Evolutionary conservation across 1,140 invertebrate genomes (phyloP).

Genomic region (Melitaea cinxia): DNA sequence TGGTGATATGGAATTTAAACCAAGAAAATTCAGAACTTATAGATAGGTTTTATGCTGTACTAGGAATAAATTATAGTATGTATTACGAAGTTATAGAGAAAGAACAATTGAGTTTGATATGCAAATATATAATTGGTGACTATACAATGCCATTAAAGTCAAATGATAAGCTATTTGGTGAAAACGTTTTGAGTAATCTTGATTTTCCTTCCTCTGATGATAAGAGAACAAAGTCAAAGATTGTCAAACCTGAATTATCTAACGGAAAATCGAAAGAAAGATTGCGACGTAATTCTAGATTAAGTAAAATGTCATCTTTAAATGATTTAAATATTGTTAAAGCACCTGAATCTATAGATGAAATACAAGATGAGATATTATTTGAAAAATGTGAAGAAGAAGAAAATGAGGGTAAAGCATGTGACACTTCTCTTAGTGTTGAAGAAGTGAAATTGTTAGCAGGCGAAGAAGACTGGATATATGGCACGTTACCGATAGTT

Average conservation of each 20-base stretch:
- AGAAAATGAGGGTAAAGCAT: conserved; percentile 41
- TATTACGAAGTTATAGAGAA: conserved; percentile 82
- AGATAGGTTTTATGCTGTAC: conserved; percentile 82
- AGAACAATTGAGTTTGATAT: conserved; percentile 79
- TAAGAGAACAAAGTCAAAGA: conserved; percentile 67
- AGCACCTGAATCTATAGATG: conserved; percentile 46
- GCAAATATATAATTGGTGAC: conserved; percentile 82
- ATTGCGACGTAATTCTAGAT: conserved; percentile 53
- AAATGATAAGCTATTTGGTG: conserved; percentile 78
- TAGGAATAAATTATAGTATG: conserved; percentile 82
- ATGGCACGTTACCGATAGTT: conserved; percentile 73
- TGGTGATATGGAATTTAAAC: conserved; percentile 69
- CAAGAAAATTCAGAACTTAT: conserved; percentile 77
- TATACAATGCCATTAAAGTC: conserved; percentile 69
- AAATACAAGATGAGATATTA: conserved; percentile 39
- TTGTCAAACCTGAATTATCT: conserved; percentile 59
- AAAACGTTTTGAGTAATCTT: conserved; percentile 56
- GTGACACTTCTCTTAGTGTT: conserved; percentile 34
- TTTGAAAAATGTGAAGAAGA: conserved; percentile 45
- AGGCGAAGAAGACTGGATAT: conserved; percentile 81
- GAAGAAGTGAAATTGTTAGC: conserved; percentile 65
- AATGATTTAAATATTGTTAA: conserved; percentile 59
- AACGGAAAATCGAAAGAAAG: conserved; percentile 61
- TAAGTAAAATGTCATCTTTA: conserved; percentile 48
- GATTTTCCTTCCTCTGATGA: conserved; percentile 64